phyloP scores from a whole-genome alignment of 30 jellyfish, hydroid and myxozoan genomes.

The Hydractinia symbiolongicarpus region DNA sequence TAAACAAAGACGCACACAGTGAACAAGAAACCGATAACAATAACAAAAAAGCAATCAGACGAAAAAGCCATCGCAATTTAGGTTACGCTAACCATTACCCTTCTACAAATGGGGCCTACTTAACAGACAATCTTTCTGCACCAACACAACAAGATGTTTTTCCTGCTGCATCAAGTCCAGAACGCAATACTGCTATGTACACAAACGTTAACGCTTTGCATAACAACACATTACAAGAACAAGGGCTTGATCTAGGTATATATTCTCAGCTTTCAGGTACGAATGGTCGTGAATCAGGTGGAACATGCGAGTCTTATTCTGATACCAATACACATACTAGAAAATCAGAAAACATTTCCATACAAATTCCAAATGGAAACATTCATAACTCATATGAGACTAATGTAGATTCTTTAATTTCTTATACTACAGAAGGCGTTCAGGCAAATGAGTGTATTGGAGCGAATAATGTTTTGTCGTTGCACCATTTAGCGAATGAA shows the following conservation, averaged over 20 bases:
- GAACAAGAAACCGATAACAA: too few relatives aligned
- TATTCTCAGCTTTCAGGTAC: constrained; percentile 5
- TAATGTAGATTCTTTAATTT: not conserved
- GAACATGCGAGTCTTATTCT: not conserved
- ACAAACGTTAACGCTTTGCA: too few relatives aligned
- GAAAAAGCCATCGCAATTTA: too few relatives aligned
- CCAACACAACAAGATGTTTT: too few relatives aligned
- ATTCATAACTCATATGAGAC: not conserved
- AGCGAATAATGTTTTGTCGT: not conserved
- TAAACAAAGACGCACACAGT: too few relatives aligned
- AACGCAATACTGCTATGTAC: too few relatives aligned
- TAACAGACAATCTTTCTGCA: too few relatives aligned
- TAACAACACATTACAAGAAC: too few relatives aligned
- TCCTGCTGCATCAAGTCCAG: too few relatives aligned
- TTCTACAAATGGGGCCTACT: too few relatives aligned
- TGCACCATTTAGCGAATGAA: not conserved
- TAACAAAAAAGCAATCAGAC: too few relatives aligned
- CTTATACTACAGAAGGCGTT: not conserved
- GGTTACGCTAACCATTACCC: too few relatives aligned
- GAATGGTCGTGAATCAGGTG: not conserved
- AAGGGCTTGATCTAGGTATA: not conserved
- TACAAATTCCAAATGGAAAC: not conserved
- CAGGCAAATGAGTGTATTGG: not conserved
- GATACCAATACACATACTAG: not conserved
- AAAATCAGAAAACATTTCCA: not conserved